Base-by-base conservation (phyloP, 2,113 vertebrate species). In the Eptesicus fuscus region DNA sequence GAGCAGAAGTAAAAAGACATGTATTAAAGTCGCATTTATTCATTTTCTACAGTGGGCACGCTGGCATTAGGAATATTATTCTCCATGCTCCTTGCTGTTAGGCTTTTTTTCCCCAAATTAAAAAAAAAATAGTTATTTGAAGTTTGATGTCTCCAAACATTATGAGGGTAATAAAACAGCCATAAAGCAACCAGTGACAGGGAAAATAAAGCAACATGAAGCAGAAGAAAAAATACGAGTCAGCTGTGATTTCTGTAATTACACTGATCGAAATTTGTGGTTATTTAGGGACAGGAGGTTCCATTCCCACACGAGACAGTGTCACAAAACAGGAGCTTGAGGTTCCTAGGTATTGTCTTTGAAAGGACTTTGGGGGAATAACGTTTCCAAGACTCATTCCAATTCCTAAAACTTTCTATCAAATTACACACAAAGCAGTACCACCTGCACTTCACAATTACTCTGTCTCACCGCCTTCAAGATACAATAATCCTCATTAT, bases 331-430 rank as follows among this genome's bases (percentile, higher is more conserved):
- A 90, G 80, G 47, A 95, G 88, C 78, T 77, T 79, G 74, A 63
- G 65, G 28, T 96, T 97, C 97, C 95, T 91, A 96, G 96, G 84
- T 86, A 87, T 35, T 61, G 70, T 92, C 90, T 97, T 96, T 92
- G 95, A 91, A 69, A 76, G 88, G 73, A 76, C 96, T 91, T 85
- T 73, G 16, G 95, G 91, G 91, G 96, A 95, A 97, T 93, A 95
- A 85, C 87, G 83, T 96, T 97, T 96, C 94, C 90, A 94, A 97
- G 91, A 97, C 77, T 93, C 92, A 96, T 96, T 86, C 89, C 65
- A 96, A 73, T 67, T 69, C 93, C 76, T 97, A 97, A 97, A 97
- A 97, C 94, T 96, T 96, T 96, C 78, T 83, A 47, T 96, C 95
- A 97, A 97, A 91, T 86, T 95, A n/a, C 70, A 84, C 74, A 90